These are phyloP conservation scores for Hippopotamyrus pictus DNA, from an alignment of 2,797 vertebrate species.

Conservation along the genomic window DNA sequence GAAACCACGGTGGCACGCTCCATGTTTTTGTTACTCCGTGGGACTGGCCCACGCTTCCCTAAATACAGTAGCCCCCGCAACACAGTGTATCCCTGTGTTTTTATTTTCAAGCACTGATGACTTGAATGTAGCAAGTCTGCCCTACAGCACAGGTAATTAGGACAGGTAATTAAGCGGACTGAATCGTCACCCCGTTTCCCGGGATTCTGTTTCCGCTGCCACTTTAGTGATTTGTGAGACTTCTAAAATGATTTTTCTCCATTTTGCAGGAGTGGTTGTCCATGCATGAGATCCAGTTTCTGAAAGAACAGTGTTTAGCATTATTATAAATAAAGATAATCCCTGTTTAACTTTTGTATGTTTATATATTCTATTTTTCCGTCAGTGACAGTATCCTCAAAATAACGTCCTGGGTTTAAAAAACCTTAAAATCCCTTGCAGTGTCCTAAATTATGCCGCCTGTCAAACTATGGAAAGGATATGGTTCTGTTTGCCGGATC, in stretches of 20 bases:
- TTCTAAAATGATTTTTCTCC: neutral
- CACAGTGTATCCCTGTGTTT: constrained; percentile 36
- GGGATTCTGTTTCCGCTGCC: neutral
- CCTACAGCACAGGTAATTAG: constrained; percentile 13
- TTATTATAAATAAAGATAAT: neutral
- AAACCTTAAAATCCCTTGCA: neutral
- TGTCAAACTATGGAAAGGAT: neutral
- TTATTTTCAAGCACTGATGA: constrained; percentile 33
- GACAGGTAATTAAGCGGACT: neutral
- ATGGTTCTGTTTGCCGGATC: neutral
- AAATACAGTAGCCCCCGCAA: constrained; percentile 45
- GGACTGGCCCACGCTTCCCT: constrained; percentile 46
- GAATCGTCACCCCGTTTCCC: neutral
- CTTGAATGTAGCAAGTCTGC: neutral
- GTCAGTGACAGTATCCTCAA: neutral
- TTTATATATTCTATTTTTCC: neutral
- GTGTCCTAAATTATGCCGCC: neutral
- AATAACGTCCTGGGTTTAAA: neutral
- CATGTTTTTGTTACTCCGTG: constrained; percentile 42
- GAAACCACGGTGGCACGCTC: constrained; percentile 38
- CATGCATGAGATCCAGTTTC: neutral
- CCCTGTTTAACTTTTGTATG: neutral
- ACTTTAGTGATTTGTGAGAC: neutral
- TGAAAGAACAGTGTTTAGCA: neutral
- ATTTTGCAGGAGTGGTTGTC: neutral